phyloP scores from a whole-genome alignment of 1,140 invertebrate species.

The Diorhabda sublineata region DNA sequence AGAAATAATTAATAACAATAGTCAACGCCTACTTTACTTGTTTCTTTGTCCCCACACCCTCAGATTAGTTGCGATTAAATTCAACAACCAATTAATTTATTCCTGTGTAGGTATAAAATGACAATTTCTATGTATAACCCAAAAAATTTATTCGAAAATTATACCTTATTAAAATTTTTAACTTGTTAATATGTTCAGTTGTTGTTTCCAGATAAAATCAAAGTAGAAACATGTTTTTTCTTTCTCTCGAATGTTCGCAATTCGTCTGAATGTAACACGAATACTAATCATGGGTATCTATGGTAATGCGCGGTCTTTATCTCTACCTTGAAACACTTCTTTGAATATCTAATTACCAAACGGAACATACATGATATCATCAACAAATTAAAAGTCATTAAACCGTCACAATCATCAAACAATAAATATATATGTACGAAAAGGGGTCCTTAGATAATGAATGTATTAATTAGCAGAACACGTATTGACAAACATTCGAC shows the following conservation, averaged over 20 bases:
- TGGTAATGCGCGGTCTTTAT: not conserved
- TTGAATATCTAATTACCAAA: not conserved
- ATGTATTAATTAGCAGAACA: not conserved
- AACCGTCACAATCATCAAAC: not conserved
- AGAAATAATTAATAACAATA: too few species aligned
- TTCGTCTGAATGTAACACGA: not conserved
- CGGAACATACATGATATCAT: slow-evolving; percentile 2
- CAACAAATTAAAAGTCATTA: slow-evolving; percentile 3
- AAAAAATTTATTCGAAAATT: not conserved
- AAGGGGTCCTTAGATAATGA: not conserved
- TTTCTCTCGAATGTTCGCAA: not conserved
- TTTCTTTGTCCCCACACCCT: not conserved
- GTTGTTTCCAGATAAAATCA: not conserved
- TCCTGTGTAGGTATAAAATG: not conserved
- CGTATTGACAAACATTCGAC: not conserved
- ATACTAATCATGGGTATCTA: not conserved
- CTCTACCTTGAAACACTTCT: not conserved
- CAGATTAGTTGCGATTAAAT: not conserved
- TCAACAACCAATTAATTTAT: not conserved
- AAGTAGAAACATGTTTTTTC: not conserved
- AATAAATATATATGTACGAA: not conserved
- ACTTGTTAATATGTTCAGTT: not conserved
- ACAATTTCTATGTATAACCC: not conserved
- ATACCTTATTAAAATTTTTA: not conserved
- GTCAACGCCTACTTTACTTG: too few species aligned